Percentiles rank a stretch among this genome's conserved stretches.
Conservation (phyloP, 2,888 invertebrate species). For the Parelbella ahira region DNA sequence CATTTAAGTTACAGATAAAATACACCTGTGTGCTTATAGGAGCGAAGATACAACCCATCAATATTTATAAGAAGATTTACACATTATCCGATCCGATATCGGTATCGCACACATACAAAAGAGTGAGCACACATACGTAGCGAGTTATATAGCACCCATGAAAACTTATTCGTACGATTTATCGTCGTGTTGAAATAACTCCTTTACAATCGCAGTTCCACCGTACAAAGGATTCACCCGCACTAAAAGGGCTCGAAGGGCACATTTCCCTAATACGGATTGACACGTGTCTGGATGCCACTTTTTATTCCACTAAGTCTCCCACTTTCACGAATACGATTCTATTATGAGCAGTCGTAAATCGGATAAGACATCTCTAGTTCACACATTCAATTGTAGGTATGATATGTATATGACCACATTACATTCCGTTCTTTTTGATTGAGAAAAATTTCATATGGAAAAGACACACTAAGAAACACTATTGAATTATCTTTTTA, state of each 20-base stretch:
- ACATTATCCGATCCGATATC: too few relatives aligned
- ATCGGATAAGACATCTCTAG: constrained; percentile 15
- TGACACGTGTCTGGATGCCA: constrained; percentile 25
- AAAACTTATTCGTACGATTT: too few relatives aligned
- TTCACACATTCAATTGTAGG: too few relatives aligned
- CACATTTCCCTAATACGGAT: constrained; percentile 25
- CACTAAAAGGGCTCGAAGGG: constrained; percentile 23
- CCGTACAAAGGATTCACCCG: constrained; percentile 19
- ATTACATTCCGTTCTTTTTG: not conserved
- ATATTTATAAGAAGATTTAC: too few relatives aligned
- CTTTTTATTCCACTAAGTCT: constrained; percentile 24
- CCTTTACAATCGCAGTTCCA: constrained; percentile 17
- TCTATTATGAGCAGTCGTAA: constrained; percentile 20
- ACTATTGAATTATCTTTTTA: too few relatives aligned
- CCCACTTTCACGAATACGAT: constrained; percentile 22
- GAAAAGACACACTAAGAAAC: too few relatives aligned
- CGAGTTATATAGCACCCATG: too few relatives aligned
- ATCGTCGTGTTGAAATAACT: constrained; percentile 20
- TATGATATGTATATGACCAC: constrained; percentile 6
- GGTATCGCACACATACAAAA: too few relatives aligned
- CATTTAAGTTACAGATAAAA: too few relatives aligned
- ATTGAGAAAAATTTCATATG: too few relatives aligned
- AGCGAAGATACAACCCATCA: too few relatives aligned
- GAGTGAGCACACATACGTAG: not conserved
- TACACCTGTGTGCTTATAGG: too few relatives aligned